These are phyloP conservation scores for Diplogasteroides magnus DNA, from an alignment of 1,140 invertebrate genomes.

Conservation along the genomic window DNA sequence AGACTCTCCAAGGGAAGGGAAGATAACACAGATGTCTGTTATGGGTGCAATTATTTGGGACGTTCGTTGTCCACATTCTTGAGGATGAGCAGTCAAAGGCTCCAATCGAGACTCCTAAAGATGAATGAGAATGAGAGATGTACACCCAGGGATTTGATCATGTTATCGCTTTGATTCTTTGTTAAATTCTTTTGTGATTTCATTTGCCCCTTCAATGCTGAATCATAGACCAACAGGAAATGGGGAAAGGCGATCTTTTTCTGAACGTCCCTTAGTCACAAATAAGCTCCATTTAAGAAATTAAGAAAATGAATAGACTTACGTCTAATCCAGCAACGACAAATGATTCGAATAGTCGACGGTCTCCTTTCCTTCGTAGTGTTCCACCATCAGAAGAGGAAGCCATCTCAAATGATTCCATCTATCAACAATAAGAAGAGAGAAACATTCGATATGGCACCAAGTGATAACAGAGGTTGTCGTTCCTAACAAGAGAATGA, in stretches of 20 bases:
- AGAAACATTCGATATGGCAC: no score
- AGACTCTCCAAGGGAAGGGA: slow-evolving; percentile 77
- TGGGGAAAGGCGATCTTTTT: not conserved
- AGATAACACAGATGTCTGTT: slow-evolving; percentile 85
- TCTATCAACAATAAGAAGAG: no score
- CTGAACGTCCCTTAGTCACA: no score
- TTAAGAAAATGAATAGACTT: slow-evolving; percentile 49
- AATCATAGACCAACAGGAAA: no score
- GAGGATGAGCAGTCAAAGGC: slow-evolving; percentile 59
- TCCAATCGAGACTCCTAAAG: slow-evolving; percentile 58
- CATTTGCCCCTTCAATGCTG: no score
- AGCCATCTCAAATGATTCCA: not conserved
- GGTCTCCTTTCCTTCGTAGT: slow-evolving; percentile 30
- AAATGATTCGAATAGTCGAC: slow-evolving; percentile 73
- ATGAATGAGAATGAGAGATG: no score
- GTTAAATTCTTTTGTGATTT: not conserved
- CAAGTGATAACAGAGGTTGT: no score
- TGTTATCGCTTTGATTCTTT: no score
- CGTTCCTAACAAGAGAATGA: no score
- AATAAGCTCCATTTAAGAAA: not conserved
- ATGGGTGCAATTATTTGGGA: slow-evolving; percentile 72
- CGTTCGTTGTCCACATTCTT: slow-evolving; percentile 43
- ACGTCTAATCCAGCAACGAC: slow-evolving; percentile 88
- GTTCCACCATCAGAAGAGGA: not conserved
- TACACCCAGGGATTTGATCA: no score